Conservation (phyloP, 2,113 vertebrate species). For the Ictalurus punctatus region DNA sequence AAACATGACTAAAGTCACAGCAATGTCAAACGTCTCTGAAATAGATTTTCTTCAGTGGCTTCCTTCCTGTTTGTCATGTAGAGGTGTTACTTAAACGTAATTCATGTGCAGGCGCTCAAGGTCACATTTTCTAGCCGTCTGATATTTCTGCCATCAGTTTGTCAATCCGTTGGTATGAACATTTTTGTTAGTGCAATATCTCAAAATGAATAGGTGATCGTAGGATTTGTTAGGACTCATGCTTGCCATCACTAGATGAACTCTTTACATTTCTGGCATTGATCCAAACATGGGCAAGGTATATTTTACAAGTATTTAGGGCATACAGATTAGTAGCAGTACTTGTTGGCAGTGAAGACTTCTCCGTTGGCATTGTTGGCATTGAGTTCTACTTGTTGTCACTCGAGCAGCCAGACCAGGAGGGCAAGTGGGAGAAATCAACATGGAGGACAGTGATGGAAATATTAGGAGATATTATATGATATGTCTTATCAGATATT, state of each 20-base stretch:
- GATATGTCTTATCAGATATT: background rate
- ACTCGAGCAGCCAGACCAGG: background rate
- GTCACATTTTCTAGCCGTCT: background rate
- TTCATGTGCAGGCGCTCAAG: background rate
- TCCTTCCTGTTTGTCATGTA: background rate
- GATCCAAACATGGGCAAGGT: background rate
- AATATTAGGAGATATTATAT: background rate
- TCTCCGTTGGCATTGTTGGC: background rate
- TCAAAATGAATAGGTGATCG: background rate
- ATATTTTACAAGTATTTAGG: background rate
- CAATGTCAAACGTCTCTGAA: background rate
- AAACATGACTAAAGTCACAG: background rate
- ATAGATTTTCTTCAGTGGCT: background rate
- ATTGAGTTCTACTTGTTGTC: background rate
- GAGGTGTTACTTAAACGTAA: background rate
- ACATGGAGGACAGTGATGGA: background rate
- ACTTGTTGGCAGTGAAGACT: background rate
- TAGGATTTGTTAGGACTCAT: background rate
- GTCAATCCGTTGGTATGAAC: background rate
- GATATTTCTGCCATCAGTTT: background rate
- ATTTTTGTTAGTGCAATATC: background rate
- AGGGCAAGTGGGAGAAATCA: background rate
- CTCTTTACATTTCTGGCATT: background rate
- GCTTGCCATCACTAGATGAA: background rate
- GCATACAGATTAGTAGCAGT: no score